These are phyloP conservation scores for Chiloscyllium punctatum DNA, from an alignment of 2,797 vertebrate genomes.

Conservation along the genomic window DNA sequence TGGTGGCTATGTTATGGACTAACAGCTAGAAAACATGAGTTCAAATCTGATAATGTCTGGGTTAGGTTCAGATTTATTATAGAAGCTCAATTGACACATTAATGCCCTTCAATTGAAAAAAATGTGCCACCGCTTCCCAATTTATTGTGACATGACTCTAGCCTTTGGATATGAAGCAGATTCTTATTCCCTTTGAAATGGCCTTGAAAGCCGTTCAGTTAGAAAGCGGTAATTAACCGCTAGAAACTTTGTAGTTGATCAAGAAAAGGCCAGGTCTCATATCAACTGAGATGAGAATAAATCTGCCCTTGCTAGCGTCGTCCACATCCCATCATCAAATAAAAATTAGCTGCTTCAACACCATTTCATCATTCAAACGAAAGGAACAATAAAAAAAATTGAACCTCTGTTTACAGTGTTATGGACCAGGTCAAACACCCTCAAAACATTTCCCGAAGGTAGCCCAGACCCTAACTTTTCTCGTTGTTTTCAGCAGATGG, in stretches of 20 bases:
- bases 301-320: not conserved
- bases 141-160: not conserved
- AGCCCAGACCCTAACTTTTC: no score
- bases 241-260: no score
- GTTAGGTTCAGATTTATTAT: not conserved
- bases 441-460: no score
- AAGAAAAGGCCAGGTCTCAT: not conserved
- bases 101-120: not conserved
- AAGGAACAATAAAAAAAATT: not conserved
- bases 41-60: not conserved
- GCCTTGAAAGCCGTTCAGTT: no score
- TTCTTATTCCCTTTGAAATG: not conserved
- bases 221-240: no score
- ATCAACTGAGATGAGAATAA: not conserved
- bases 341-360: not conserved
- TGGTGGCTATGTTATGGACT: not conserved
- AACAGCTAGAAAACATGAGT: not conserved
- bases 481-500: no score
- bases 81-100: not conserved
- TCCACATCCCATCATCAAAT: not conserved
- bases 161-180: not conserved
- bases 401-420: not conserved
- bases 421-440: no score
- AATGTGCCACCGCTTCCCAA: not conserved
- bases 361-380: not conserved